Evolutionary conservation across 1,140 invertebrate species (phyloP).

Genomic region (Hestina assimilis): DNA sequence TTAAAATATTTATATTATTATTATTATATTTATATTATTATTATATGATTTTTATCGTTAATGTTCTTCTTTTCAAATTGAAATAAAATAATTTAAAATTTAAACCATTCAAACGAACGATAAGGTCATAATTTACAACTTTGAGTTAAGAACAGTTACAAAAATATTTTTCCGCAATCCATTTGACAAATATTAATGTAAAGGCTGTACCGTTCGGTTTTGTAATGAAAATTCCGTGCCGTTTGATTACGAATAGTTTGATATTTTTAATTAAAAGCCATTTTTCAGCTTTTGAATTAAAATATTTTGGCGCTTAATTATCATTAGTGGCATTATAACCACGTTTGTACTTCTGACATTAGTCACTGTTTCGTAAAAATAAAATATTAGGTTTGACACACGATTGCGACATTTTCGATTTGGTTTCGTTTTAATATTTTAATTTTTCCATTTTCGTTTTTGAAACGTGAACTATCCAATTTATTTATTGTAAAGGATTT

Average conservation of each 20-base stretch:
- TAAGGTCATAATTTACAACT: too few species aligned
- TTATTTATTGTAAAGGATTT: too few species aligned
- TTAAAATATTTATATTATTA: too few species aligned
- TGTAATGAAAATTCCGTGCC: conserved; percentile 15
- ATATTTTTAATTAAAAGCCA: conserved; percentile 19
- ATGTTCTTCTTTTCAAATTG: too few species aligned
- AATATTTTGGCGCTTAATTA: conserved; percentile 18
- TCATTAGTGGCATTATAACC: conserved; percentile 1
- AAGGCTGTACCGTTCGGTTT: conserved; percentile 10
- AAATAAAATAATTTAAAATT: too few species aligned
- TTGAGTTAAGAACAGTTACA: background rate
- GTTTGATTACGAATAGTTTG: conserved; percentile 19
- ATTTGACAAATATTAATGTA: conserved; percentile 16
- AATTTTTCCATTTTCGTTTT: too few species aligned
- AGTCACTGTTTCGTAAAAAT: background rate
- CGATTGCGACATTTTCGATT: too few species aligned
- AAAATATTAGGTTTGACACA: background rate
- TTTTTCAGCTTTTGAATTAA: conserved; percentile 16
- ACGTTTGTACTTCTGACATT: background rate
- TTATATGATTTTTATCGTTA: too few species aligned
- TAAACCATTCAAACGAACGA: too few species aligned
- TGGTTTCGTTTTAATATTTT: too few species aligned
- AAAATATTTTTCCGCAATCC: conserved; percentile 6
- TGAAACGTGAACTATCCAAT: too few species aligned
- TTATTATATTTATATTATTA: too few species aligned